phyloP scores from a whole-genome alignment of 2,888 invertebrate species.

The Resseliella maxima region DNA sequence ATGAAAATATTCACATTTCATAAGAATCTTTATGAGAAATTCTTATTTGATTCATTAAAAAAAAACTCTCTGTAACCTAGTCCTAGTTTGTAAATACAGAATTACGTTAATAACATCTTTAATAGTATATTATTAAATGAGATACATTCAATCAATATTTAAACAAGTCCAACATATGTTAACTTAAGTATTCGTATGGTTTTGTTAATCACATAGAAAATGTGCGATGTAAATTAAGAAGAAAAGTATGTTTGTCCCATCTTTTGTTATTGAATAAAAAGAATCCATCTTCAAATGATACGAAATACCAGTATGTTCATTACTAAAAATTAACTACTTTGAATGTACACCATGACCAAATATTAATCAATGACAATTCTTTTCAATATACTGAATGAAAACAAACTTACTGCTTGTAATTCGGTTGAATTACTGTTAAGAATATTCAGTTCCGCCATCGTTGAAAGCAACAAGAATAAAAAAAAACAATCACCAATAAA shows the following conservation, averaged over 20 bases:
- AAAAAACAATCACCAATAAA: not conserved
- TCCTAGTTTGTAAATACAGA: too few relatives aligned
- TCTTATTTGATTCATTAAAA: too few relatives aligned
- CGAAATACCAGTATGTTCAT: too few relatives aligned
- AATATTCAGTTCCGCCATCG: conserved; percentile 13
- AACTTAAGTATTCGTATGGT: not conserved
- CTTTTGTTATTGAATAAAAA: too few relatives aligned
- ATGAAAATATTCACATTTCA: too few relatives aligned
- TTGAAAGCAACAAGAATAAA: not conserved
- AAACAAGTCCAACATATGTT: conserved; percentile 13
- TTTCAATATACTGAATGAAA: not conserved
- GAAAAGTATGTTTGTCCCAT: too few relatives aligned
- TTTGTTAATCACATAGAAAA: not conserved
- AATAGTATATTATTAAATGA: not conserved
- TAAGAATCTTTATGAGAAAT: too few relatives aligned
- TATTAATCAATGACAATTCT: not conserved
- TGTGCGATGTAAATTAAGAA: not conserved
- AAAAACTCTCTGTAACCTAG: not conserved
- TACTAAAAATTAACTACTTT: too few relatives aligned
- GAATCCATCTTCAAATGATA: too few relatives aligned
- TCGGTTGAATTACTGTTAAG: not conserved
- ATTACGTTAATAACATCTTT: not conserved
- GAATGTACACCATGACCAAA: too few relatives aligned
- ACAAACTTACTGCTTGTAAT: not conserved
- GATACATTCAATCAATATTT: not conserved